phyloP scores from a whole-genome alignment of 1,140 invertebrate species.

The Sycophaga agraensis region DNA sequence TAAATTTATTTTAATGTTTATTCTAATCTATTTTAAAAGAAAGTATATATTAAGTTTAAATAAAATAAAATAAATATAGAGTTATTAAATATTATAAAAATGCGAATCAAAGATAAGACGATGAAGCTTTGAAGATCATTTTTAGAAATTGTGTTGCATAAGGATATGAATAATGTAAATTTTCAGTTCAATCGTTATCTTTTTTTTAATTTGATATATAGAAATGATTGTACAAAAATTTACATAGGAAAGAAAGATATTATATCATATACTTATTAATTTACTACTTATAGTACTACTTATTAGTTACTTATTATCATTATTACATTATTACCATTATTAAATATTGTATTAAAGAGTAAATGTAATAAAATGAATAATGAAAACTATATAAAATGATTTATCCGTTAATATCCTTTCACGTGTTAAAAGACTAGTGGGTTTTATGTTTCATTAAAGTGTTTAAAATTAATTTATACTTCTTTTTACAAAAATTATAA shows the following conservation, averaged over 20 bases:
- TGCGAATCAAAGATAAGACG: conserved; percentile 29
- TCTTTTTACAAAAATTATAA: no score
- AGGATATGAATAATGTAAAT: conserved; percentile 30
- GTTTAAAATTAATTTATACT: no score
- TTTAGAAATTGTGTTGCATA: conserved; percentile 33
- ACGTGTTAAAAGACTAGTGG: no score
- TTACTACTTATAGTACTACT: no score
- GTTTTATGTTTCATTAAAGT: no score
- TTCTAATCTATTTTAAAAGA: neutral
- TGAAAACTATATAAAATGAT: conserved; percentile 6
- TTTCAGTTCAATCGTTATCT: conserved; percentile 34
- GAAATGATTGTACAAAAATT: conserved; percentile 49
- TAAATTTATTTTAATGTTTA: conserved; percentile 19
- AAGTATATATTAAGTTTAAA: neutral
- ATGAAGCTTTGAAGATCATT: conserved; percentile 30
- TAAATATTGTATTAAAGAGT: conserved; percentile 40
- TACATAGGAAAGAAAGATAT: conserved; percentile 38
- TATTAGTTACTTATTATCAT: conserved; percentile 42
- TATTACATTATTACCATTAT: conserved; percentile 39
- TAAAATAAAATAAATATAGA: conserved; percentile 9
- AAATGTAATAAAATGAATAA: conserved; percentile 43
- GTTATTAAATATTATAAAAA: conserved; percentile 34
- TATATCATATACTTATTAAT: conserved; percentile 44
- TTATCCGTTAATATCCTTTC: no score
- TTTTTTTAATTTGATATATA: conserved; percentile 41